A percentile compares a stretch with the other conserved stretches of the same genome.
phyloP scores from a whole-genome alignment of 2,113 vertebrate genomes.

The Chaetops frenatus region DNA sequence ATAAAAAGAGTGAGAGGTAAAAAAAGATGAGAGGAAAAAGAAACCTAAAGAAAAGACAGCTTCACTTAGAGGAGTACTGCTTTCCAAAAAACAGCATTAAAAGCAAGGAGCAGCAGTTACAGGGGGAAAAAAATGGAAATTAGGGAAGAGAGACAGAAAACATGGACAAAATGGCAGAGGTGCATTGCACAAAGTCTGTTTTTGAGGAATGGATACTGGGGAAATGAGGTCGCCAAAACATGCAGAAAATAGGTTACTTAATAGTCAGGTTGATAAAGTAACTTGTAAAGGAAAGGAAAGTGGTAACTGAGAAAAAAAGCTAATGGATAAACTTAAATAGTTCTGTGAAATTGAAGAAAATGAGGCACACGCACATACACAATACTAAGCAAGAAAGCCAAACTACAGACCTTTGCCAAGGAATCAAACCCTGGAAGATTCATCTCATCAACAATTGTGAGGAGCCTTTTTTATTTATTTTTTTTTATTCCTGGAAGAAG shows the following conservation, averaged over 20 bases:
- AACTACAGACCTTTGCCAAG: neutral
- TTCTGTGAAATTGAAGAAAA: neutral
- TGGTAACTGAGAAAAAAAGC: neutral
- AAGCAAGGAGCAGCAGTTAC: neutral
- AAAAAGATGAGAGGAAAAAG: neutral
- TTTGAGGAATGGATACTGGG: neutral
- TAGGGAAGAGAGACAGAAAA: neutral
- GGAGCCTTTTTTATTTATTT: constrained; percentile 15
- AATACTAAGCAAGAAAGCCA: neutral
- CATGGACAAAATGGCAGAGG: neutral
- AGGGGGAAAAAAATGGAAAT: neutral
- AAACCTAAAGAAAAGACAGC: fast-evolving
- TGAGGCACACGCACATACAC: neutral
- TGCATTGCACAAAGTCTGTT: neutral
- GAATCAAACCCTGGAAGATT: neutral
- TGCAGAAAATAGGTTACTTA: neutral
- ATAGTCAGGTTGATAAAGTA: neutral
- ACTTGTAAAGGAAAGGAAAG: neutral
- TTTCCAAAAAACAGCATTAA: neutral
- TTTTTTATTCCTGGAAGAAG: constrained; percentile 1
- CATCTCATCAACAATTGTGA: neutral
- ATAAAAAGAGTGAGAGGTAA: neutral
- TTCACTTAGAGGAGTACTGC: neutral
- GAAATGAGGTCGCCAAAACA: neutral
- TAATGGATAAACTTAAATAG: neutral